phyloP scores from a whole-genome alignment of 2,113 vertebrate genomes.

The Peromyscus polionotus region DNA sequence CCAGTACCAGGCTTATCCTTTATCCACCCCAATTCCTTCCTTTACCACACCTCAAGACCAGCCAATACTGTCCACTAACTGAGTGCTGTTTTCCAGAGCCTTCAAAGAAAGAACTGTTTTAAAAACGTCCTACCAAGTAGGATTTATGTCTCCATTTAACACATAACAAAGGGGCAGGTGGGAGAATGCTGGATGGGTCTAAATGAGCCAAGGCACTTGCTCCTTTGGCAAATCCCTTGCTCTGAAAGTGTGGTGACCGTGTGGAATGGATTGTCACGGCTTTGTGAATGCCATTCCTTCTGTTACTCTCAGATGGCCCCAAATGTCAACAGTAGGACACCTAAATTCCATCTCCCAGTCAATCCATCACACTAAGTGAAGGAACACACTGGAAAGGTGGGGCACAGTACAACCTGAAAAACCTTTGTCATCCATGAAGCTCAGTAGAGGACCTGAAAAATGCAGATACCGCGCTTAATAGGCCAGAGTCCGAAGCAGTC shows the following conservation, averaged over 20 bases:
- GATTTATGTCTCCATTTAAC: background rate
- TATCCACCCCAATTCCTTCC: background rate
- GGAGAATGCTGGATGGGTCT: background rate
- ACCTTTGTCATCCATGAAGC: background rate
- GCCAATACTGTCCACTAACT: background rate
- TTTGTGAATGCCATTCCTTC: background rate
- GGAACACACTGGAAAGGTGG: background rate
- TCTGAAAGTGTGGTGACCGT: background rate
- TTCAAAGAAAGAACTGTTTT: constrained; percentile 3
- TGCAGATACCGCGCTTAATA: background rate
- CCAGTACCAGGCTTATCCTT: background rate
- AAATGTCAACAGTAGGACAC: background rate
- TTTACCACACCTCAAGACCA: background rate
- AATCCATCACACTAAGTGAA: background rate
- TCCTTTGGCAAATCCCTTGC: constrained; percentile 43
- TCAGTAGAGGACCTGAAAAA: background rate
- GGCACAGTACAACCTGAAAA: background rate
- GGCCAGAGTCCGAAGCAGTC: background rate
- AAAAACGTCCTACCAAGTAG: background rate
- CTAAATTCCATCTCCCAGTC: constrained; percentile 40
- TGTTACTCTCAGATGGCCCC: background rate
- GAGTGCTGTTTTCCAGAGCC: background rate
- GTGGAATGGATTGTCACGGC: background rate
- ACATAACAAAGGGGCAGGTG: background rate
- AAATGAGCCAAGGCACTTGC: constrained; percentile 1